Base-by-base conservation (phyloP, 2,113 vertebrate species). In the Oryzias javanicus region DNA sequence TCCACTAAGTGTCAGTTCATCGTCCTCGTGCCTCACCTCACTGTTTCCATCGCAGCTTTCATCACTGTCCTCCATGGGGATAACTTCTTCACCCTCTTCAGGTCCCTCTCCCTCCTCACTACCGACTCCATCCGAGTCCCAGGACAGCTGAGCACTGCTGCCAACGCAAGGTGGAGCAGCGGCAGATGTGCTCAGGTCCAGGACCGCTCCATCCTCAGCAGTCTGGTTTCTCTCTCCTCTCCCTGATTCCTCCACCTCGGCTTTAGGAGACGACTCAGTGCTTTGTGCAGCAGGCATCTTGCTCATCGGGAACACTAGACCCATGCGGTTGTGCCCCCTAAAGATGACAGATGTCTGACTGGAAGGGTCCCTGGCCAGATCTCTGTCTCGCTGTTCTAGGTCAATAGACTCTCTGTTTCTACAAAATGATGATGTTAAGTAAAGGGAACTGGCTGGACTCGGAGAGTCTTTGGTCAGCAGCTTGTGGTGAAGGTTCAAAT, bases 401-500 rank as follows among this genome's bases (percentile, higher is more conserved):
- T 86, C 80, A 71, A 87, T 60, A 22, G 67, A 66, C 57, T 86
- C 85, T 64, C 73, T 84, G 41, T 95, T 94, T 85, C 93, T 92
- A 86, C 92, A 91, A 75, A 93, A 89, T 71, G 91, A 88, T 49
- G 92, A 81, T 16, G 92, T 80, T 20, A 69, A 88, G 89, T 92
- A 93, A 56, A 89, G 86, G 58, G 89, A 78, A 60, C 78, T 82
- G 40, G 83, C 69, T 42, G 89, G 78, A 66, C 92, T 91, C 82
- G 92, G 72, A 20, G 91, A 87, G 78, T 97, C 96, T 92, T 93
- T 96, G 92, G 89, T 94, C 92, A 95, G 85, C 74, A 93, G 93
- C 89, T 98, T 96, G 80, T 95, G 94, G 87, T 98, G 97, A 71
- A 98, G 93, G 81, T 92, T 96, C 79, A 94, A 74, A 88, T 98